Evolutionary conservation across 1,140 invertebrate species (phyloP).

Genomic region (Hylyphantes graminicola): DNA sequence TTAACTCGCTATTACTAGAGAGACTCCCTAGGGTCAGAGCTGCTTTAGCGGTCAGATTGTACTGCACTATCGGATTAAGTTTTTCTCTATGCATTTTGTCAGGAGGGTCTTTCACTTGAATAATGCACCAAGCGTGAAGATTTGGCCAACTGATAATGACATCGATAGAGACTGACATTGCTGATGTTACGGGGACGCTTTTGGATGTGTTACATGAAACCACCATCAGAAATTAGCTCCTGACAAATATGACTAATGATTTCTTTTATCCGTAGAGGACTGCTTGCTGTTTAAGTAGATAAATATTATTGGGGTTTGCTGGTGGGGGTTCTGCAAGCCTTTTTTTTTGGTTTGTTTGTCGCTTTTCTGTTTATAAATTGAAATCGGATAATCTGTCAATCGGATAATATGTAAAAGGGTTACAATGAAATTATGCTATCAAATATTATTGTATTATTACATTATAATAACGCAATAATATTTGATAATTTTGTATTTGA

Average conservation of each 20-base stretch:
- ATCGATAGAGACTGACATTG: conserved; percentile 24
- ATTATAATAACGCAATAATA: too few species aligned
- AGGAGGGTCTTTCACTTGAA: conserved; percentile 46
- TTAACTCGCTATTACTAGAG: conserved; percentile 55
- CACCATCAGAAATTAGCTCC: conserved; percentile 10
- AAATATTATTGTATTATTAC: too few species aligned
- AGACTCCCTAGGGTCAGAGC: conserved; percentile 16
- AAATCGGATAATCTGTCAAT: not conserved
- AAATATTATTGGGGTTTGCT: not conserved
- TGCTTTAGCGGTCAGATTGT: conserved; percentile 54
- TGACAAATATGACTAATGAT: conserved; percentile 1
- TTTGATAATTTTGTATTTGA: too few species aligned
- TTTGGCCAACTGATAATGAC: conserved; percentile 43
- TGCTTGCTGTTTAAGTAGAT: not conserved
- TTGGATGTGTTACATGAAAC: conserved; percentile 11
- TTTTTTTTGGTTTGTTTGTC: not conserved
- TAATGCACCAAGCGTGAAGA: conserved; percentile 55
- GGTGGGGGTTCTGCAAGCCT: not conserved
- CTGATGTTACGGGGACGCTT: not conserved
- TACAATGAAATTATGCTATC: not conserved
- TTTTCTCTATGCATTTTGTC: conserved; percentile 50
- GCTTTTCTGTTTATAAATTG: not conserved
- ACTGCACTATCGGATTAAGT: conserved; percentile 55
- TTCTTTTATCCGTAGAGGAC: not conserved
- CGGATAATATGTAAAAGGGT: not conserved